Evolutionary conservation across 2,113 vertebrate species (phyloP), one percentile per base, ranked within the genome.

Genomic region (Antechinus flavipes): DNA sequence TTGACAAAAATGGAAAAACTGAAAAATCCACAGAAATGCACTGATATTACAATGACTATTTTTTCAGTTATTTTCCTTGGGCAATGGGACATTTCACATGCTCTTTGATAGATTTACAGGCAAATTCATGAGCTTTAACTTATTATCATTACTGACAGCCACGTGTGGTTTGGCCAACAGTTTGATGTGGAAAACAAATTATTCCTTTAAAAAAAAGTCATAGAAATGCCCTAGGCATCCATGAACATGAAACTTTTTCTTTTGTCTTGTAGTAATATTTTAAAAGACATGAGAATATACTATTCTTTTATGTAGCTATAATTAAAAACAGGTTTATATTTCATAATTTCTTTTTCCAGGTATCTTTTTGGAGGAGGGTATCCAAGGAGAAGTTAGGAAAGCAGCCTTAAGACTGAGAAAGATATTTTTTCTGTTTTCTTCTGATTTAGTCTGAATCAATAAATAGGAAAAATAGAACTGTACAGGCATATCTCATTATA

Each of bases 101-200:
- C 91, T 42, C 93, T 52, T 91, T 91, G 91, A 91, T 6, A 23
- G 94, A 97, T 96, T 96, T 97, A 96, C n/a, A 94, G 7, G 91
- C 46, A 97, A 98, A 95, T 93, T 96, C 56, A 90, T 76, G 95
- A 96, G 91, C 42, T 96, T 96, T 95, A 95, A 97, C 91, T 91
- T 92, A 97, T 95, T 97, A 92, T 96, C 84, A 94, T 52, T 94
- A 94, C 91, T 95, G 96, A 97, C 84, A 96, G 96, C 97, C 95
- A 98, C 58, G 54, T 96, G 93, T 95, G 96, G 94, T 53, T 95
- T 98, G 96, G 97, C 96, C 93, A 93, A 95, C 97, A 95, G 49
- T 58, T 46, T 92, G 90, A 94, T 94, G 55, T 95, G 90, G 89
- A 91, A 97, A 97, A 95, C 94, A 94, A 94, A 95, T 61, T 35